Conservation (phyloP, 2,888 invertebrate species). For the Gibbula magus region DNA sequence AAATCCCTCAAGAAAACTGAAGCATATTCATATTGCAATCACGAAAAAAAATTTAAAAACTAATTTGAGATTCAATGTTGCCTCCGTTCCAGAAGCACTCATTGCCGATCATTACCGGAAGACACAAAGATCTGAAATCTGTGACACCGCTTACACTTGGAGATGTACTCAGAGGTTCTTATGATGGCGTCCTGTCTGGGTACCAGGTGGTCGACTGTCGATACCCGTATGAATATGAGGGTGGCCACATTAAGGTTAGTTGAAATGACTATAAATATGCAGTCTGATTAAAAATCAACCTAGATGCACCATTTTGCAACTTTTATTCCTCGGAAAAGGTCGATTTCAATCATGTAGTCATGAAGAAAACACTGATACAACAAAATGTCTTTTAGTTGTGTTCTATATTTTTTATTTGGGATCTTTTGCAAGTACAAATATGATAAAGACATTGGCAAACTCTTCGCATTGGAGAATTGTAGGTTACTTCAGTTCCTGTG, state of each 20-base stretch:
- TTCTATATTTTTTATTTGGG: no score
- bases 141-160: slow-evolving; percentile 63
- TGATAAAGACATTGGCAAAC: no score
- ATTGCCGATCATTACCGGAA: slow-evolving; percentile 59
- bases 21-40: no score
- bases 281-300: no score
- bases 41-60: no score
- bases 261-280: no score
- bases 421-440: no score
- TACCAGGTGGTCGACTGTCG: slow-evolving; percentile 92
- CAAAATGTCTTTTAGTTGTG: not conserved
- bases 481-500: no score
- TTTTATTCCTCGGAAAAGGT: not conserved
- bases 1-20: no score
- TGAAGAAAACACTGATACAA: not conserved
- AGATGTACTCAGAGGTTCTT: slow-evolving; percentile 79
- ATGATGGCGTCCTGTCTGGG: slow-evolving; percentile 80
- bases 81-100: slow-evolving; percentile 27
- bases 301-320: not conserved
- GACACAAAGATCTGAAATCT: slow-evolving; percentile 64
- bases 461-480: no score
- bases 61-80: no score
- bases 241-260: slow-evolving; percentile 85
- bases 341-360: not conserved
- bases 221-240: slow-evolving; percentile 95